Percentiles rank a stretch among this genome's conserved stretches.
phyloP scores from a whole-genome alignment of 2,888 invertebrate genomes.

The Acrocyrtus sp. region DNA sequence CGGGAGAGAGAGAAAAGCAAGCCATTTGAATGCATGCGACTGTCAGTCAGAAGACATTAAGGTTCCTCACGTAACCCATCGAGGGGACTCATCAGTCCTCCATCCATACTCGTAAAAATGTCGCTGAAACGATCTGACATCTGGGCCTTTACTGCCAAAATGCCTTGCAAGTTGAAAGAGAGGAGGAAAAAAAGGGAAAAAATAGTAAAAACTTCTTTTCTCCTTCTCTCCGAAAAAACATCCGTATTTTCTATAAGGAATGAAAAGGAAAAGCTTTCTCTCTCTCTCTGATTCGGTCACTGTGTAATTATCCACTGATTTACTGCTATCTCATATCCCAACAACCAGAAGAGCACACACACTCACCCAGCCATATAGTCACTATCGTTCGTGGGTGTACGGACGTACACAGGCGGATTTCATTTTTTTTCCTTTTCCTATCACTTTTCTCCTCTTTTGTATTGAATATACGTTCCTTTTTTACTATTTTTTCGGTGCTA shows the following conservation, averaged over 20 bases:
- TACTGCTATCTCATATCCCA: conserved; percentile 64
- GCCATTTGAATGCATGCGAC: conserved; percentile 64
- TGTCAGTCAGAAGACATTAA: conserved; percentile 63
- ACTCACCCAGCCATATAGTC: conserved; percentile 22
- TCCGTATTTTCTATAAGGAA: background rate
- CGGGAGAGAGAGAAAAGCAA: conserved; percentile 59
- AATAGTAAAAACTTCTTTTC: background rate
- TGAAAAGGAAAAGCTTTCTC: conserved; percentile 5
- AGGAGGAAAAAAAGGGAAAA: background rate
- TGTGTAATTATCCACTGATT: conserved; percentile 64
- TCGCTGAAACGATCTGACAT: conserved; percentile 64
- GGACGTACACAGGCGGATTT: too few species aligned
- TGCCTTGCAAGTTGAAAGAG: conserved; percentile 28
- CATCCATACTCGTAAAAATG: conserved; percentile 64
- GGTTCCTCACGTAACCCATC: conserved; percentile 63
- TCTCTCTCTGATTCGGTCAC: conserved; percentile 62
- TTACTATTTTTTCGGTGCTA: too few species aligned
- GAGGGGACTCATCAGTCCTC: conserved; percentile 62
- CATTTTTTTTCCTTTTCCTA: background rate
- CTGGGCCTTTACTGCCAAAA: conserved; percentile 61
- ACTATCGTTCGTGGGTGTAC: too few species aligned
- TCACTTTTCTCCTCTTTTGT: background rate
- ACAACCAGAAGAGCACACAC: conserved; percentile 54
- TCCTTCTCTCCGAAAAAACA: background rate
- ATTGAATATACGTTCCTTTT: too few species aligned